A percentile compares a stretch with the other conserved stretches of the same genome.
Conservation (phyloP, 2,113 vertebrate genomes). For the Poecilia latipinna region DNA sequence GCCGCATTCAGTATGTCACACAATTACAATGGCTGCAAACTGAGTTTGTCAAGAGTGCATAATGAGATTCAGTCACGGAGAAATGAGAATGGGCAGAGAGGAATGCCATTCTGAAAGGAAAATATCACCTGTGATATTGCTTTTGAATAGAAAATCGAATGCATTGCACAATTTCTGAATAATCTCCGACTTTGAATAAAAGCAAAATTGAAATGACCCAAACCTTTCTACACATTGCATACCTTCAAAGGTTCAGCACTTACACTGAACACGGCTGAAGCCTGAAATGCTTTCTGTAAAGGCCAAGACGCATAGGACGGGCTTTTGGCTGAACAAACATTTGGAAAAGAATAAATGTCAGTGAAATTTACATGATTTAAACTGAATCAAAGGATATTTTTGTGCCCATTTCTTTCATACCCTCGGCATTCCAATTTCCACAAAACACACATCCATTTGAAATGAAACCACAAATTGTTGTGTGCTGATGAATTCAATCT, state of each 20-base stretch:
- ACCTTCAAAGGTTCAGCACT: slow-evolving; percentile 71
- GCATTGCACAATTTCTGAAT: slow-evolving; percentile 50
- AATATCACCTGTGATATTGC: slow-evolving; percentile 66
- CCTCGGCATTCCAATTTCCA: slow-evolving; percentile 31
- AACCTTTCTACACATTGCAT: slow-evolving; percentile 39
- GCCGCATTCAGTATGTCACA: slow-evolving; percentile 48
- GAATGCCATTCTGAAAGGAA: slow-evolving; percentile 57
- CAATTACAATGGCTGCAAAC: slow-evolving; percentile 53
- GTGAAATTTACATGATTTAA: slow-evolving; percentile 66
- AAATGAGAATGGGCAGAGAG: slow-evolving; percentile 45
- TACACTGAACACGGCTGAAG: slow-evolving; percentile 70
- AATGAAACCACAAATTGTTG: slow-evolving; percentile 47
- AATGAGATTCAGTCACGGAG: slow-evolving; percentile 49
- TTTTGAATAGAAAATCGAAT: slow-evolving; percentile 69
- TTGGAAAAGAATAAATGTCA: slow-evolving; percentile 65
- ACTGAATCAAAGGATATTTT: slow-evolving; percentile 32
- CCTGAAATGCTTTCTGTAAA: slow-evolving; percentile 74
- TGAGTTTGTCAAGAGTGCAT: slow-evolving; percentile 57
- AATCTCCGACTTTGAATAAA: slow-evolving; percentile 63
- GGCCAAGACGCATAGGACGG: slow-evolving; percentile 61
- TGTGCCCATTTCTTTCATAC: slow-evolving; percentile 37
- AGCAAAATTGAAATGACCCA: slow-evolving; percentile 45
- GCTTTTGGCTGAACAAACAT: slow-evolving; percentile 66
- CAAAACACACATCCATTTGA: slow-evolving; percentile 30
- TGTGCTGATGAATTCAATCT: slow-evolving; percentile 55